phyloP scores from a whole-genome alignment of 2,797 vertebrate genomes.

The Sciurus carolinensis region DNA sequence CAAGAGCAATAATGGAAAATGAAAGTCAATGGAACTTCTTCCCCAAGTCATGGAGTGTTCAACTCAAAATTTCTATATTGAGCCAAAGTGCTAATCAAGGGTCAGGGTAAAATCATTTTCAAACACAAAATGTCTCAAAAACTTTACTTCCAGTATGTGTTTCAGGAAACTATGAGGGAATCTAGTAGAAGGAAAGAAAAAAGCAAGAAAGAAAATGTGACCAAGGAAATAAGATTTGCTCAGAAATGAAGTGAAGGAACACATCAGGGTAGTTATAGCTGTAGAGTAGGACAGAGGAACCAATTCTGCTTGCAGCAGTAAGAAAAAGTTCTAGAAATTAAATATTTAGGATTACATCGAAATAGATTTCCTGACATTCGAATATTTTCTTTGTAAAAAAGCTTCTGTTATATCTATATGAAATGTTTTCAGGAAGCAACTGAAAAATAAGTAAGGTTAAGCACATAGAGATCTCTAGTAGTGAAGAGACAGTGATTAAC shows the following conservation, averaged over 20 bases:
- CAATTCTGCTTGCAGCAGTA: accelerated
- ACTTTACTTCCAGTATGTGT: neutral
- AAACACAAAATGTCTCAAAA: neutral
- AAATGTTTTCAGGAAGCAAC: neutral
- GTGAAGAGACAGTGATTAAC: neutral
- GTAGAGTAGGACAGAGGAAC: neutral
- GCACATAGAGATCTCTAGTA: neutral
- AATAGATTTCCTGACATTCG: neutral
- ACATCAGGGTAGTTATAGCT: no score
- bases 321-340: neutral
- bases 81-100: neutral
- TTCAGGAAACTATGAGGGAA: neutral
- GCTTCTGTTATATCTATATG: neutral
- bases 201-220: neutral
- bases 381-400: neutral
- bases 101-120: slow-evolving; percentile 24
- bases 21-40: neutral
- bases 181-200: neutral
- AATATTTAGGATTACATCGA: neutral
- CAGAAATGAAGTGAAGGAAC: neutral
- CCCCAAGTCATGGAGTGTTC: neutral
- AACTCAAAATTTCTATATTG: neutral
- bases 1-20: neutral
- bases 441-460: neutral
- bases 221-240: neutral